Conservation (phyloP, 1,140 invertebrate species). For the Charaxes varanes region DNA sequence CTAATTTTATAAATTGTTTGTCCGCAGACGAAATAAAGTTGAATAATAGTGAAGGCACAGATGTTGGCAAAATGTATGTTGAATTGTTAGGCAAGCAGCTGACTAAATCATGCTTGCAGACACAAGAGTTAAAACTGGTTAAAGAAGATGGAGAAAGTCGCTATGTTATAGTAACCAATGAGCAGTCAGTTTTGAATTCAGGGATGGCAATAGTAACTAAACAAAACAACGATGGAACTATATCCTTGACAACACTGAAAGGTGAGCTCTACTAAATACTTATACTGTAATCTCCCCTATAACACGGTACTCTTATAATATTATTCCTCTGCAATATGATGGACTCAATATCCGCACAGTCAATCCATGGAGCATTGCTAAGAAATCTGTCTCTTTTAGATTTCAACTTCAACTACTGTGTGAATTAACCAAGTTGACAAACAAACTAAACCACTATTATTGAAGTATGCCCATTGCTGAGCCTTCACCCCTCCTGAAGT, state of each 20-base stretch:
- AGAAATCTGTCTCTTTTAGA: too few relatives aligned
- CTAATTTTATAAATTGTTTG: too few relatives aligned
- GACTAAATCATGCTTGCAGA: constrained; percentile 33
- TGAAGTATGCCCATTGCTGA: too few relatives aligned
- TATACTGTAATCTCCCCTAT: too few relatives aligned
- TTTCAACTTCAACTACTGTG: too few relatives aligned
- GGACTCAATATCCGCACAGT: too few relatives aligned
- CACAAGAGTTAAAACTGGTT: constrained; percentile 47
- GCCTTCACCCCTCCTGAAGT: too few relatives aligned
- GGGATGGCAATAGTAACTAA: constrained; percentile 46
- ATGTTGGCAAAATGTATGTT: constrained; percentile 43
- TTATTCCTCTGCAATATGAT: too few relatives aligned
- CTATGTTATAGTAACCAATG: constrained; percentile 42
- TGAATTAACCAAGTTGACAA: too few relatives aligned
- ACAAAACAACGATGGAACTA: constrained; percentile 62
- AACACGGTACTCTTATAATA: too few relatives aligned
- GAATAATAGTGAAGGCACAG: constrained; percentile 9
- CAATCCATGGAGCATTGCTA: too few relatives aligned
- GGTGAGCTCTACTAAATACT: constrained; percentile 25
- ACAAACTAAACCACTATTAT: too few relatives aligned
- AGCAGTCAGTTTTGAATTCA: constrained; percentile 28
- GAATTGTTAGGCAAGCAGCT: constrained; percentile 41
- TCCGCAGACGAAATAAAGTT: constrained; percentile 15
- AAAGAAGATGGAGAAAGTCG: constrained; percentile 42
- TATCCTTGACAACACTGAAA: constrained; percentile 48